Conservation (phyloP, 2,797 vertebrate species). For the Coendou prehensilis region DNA sequence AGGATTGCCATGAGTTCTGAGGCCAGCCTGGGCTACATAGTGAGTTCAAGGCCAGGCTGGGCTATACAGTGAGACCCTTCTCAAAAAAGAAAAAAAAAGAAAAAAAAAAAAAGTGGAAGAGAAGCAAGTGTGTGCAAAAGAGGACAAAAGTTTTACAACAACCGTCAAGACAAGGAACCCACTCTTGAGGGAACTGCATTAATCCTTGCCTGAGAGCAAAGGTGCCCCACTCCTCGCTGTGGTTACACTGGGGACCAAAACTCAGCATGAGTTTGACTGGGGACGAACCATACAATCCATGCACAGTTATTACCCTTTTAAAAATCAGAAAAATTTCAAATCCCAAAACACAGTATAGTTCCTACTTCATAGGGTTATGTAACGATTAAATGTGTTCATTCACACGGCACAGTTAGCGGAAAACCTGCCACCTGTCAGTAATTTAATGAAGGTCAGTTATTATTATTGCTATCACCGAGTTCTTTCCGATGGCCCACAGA, state of each 20-base stretch:
- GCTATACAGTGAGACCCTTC: no score
- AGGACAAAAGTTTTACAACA: not conserved
- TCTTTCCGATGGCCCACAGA: slow-evolving; percentile 21
- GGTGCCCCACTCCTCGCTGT: not conserved
- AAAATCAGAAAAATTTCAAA: slow-evolving; percentile 36
- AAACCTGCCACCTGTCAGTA: not conserved
- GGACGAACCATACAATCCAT: not conserved
- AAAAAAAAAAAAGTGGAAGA: not conserved
- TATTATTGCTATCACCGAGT: not conserved
- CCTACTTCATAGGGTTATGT: not conserved
- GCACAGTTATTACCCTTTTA: slow-evolving; percentile 25
- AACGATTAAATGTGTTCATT: slow-evolving; percentile 22
- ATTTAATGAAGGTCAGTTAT: not conserved
- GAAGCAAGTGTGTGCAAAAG: not conserved
- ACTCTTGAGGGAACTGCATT: no score
- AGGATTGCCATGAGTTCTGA: no score
- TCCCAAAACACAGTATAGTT: slow-evolving; percentile 11
- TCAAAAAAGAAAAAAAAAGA: no score
- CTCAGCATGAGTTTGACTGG: not conserved
- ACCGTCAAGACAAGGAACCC: not conserved
- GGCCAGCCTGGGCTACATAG: no score
- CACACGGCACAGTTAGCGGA: not conserved
- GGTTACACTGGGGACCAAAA: not conserved
- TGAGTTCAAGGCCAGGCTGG: no score
- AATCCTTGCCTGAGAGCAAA: not conserved